These are phyloP conservation scores for Geococcyx californianus DNA, from an alignment of 2,113 vertebrate species.

Conservation along the genomic window DNA sequence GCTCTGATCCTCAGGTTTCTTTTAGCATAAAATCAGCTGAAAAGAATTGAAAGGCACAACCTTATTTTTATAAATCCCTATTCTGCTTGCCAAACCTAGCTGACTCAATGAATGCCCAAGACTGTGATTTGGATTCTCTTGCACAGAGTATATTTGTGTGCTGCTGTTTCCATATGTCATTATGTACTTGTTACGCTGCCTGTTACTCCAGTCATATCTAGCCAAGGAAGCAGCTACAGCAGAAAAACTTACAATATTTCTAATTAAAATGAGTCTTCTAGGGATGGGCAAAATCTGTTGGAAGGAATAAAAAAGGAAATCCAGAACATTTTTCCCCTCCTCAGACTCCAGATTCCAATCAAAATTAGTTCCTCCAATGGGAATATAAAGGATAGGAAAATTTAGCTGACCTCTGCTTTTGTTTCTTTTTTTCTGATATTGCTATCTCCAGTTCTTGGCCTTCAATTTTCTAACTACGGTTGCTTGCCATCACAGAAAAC, in stretches of 20 bases:
- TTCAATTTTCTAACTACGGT: not conserved
- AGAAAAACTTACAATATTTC: not conserved
- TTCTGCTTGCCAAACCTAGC: not conserved
- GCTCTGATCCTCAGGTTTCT: constrained; percentile 48
- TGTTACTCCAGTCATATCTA: not conserved
- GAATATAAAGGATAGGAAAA: not conserved
- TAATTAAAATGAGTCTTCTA: not conserved
- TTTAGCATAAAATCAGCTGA: constrained; percentile 46
- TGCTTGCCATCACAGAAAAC: not conserved
- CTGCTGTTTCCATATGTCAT: not conserved
- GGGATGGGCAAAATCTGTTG: not conserved
- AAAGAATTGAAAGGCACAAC: not conserved
- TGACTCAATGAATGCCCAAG: not conserved
- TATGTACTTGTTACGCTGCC: not conserved
- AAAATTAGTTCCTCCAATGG: not conserved
- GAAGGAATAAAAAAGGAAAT: not conserved
- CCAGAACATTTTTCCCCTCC: not conserved
- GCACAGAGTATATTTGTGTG: not conserved
- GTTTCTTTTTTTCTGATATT: not conserved
- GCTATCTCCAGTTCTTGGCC: not conserved
- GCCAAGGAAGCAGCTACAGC: not conserved
- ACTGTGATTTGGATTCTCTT: constrained; percentile 24
- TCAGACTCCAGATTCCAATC: not conserved
- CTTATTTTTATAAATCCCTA: constrained; percentile 37
- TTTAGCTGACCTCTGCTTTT: not conserved